Conservation (phyloP, 1,140 invertebrate species). For the Delia radicum region DNA sequence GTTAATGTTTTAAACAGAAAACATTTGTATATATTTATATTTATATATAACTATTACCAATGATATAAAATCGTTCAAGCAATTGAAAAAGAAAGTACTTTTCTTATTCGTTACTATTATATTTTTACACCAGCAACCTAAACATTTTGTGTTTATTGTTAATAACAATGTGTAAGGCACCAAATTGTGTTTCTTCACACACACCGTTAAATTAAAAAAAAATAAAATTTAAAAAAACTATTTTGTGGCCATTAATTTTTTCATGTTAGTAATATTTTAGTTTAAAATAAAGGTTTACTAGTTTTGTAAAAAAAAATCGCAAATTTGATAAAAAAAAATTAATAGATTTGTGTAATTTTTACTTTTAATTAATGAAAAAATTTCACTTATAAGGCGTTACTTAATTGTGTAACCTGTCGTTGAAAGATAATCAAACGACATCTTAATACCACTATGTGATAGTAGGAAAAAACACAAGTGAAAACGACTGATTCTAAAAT, state of each 20-base stretch:
- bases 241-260: neutral
- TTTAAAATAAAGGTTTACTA: too few relatives aligned
- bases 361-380: too few relatives aligned
- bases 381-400: too few relatives aligned
- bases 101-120: neutral
- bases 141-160: neutral
- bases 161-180: neutral
- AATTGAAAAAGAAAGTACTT: constrained; percentile 23
- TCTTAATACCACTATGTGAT: too few relatives aligned
- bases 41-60: too few relatives aligned
- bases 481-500: too few relatives aligned
- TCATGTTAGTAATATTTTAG: neutral
- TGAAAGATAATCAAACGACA: too few relatives aligned
- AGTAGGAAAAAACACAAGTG: too few relatives aligned
- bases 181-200: neutral
- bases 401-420: too few relatives aligned
- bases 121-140: neutral
- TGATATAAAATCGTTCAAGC: neutral
- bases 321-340: neutral
- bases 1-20: too few relatives aligned
- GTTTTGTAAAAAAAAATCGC: neutral
- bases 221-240: neutral
- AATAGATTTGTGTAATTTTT: neutral
- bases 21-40: too few relatives aligned
- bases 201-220: neutral